phyloP scores from a whole-genome alignment of 37 sponge, comb jelly and placozoan genomes.

The Chondrosia reniformis region DNA sequence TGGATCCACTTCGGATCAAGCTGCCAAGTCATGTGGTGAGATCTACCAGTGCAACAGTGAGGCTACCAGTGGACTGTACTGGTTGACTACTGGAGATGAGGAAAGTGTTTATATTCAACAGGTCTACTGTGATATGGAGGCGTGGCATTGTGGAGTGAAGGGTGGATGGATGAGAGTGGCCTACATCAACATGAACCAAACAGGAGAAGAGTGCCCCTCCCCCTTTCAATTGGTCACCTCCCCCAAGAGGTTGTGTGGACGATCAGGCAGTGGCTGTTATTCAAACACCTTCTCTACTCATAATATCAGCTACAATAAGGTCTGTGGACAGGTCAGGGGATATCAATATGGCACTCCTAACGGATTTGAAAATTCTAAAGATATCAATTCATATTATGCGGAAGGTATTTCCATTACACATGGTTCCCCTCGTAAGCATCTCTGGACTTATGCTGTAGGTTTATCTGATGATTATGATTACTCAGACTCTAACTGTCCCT shows the following conservation, averaged over 20 bases:
- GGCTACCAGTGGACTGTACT: not conserved
- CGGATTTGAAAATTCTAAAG: not conserved
- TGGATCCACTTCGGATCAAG: not conserved
- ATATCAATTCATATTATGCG: not conserved
- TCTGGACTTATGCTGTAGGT: constrained; percentile 28
- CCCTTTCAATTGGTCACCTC: not conserved
- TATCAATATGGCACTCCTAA: constrained; percentile 1
- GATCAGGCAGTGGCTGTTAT: not conserved
- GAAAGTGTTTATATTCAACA: not conserved
- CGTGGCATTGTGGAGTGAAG: not conserved
- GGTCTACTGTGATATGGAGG: constrained; percentile 11
- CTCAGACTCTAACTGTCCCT: not conserved
- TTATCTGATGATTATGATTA: not conserved
- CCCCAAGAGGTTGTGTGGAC: not conserved
- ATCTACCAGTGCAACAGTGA: constrained; percentile 1
- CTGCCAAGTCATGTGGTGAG: not conserved
- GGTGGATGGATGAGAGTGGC: constrained; percentile 30
- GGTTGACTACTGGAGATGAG: not conserved
- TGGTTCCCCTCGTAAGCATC: constrained; percentile 23
- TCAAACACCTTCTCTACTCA: not conserved
- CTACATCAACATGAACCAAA: constrained; percentile 1
- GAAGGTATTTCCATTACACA: constrained; percentile 25
- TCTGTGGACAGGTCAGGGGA: constrained; percentile 3
- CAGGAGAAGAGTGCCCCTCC: not conserved
- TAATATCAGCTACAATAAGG: not conserved